Evolutionary conservation across 2,113 vertebrate genomes (phyloP), one percentile per base, ranked within the genome.

Genomic region (Tachysurus vachellii): DNA sequence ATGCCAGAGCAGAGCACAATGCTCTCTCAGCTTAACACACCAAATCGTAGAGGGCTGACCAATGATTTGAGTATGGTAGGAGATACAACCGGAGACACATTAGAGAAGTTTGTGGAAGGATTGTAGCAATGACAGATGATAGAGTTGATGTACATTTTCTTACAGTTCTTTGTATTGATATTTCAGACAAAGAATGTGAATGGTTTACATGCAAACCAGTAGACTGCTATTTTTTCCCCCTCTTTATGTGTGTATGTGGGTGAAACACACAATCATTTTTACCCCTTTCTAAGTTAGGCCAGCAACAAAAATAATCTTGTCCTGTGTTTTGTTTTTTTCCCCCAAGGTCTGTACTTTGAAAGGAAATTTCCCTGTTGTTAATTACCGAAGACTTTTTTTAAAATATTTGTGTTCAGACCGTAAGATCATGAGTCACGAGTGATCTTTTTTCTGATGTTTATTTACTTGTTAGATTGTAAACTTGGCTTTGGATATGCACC

Each of bases 51-150:
- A 44, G 96, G 96, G 26, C 94, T 98, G 92, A 95, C 95, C 91
- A 97, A 93, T 89, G 97, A 99, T 91, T 95, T 99, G 92, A 95
- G 96, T 91, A 94, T 99, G 94, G 97, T 95, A 14, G 97, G 96
- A 89, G 98, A 99, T 88, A 95, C 97, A 92, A 97, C 98, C n/a
- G 97, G 97, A 90, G 98, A 99, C 95, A 99, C 97, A 36, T 92
- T 99, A 94, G 98, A 99, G 94, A 99, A 98, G 92, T 99, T 99
- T 94, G 97, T 99, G 94, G 97, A 98, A 95, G 96, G 96, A 94
- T 98, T 99, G 97, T 99, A 99, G 97, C 97, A 94, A 84, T 86
- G 88, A 87, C 89, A 91, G 89, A 85, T 89, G 70, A 62, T 86
- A 44, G 17, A 82, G 23, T 80, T 80, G 42, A 14, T 76, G 75